Conservation (phyloP, 2,888 invertebrate species). For the Drosophila niveifrons region DNA sequence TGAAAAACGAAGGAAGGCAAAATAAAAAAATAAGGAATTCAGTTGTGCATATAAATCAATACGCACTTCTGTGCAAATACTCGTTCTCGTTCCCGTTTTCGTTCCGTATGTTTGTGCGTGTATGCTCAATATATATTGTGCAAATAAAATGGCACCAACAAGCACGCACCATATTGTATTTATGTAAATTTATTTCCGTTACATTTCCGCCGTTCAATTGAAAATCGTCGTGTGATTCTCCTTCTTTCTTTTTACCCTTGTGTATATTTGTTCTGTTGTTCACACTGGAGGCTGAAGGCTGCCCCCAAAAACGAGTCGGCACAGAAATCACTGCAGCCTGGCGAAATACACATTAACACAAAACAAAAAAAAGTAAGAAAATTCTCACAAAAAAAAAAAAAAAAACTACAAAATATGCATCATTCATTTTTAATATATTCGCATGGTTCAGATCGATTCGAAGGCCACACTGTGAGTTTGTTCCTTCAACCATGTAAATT, state of each 20-base stretch:
- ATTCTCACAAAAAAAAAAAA: constrained; percentile 38
- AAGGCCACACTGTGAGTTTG: constrained; percentile 17
- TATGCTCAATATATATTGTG: constrained; percentile 60
- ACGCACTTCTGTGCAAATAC: constrained; percentile 70
- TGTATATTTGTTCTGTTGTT: constrained; percentile 48
- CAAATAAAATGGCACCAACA: constrained; percentile 78
- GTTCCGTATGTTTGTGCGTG: constrained; percentile 37
- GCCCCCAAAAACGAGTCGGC: constrained; percentile 13
- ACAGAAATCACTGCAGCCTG: constrained; percentile 45
- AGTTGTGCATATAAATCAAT: constrained; percentile 67
- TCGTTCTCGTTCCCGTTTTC: neutral
- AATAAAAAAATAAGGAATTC: constrained; percentile 31
- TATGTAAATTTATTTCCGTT: constrained; percentile 83
- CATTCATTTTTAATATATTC: constrained; percentile 51
- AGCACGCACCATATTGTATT: constrained; percentile 81
- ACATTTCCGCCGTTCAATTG: constrained; percentile 81
- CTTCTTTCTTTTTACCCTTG: constrained; percentile 41
- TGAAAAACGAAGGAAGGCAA: constrained; percentile 10
- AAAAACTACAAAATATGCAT: constrained; percentile 68
- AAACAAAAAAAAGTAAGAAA: constrained; percentile 11
- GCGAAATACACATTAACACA: constrained; percentile 42
- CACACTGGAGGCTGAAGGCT: constrained; percentile 13
- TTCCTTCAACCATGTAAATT: constrained; percentile 43
- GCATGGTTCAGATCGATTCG: constrained; percentile 16
- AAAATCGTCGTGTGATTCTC: constrained; percentile 79